These are phyloP conservation scores for Apolygus lucorum DNA, from an alignment of 1,140 invertebrate species.

Conservation along the genomic window DNA sequence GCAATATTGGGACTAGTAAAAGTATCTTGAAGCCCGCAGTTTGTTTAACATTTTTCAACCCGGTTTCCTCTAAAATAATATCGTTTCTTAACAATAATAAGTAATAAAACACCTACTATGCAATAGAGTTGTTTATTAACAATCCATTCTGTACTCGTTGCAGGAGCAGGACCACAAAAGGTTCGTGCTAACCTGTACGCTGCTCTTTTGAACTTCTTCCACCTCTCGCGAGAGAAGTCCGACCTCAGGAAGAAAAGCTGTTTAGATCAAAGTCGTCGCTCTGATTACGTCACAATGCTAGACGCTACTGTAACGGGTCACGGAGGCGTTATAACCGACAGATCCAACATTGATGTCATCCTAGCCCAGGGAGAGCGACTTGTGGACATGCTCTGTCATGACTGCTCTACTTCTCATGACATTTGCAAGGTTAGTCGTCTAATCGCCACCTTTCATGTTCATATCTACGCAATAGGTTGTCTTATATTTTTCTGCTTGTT, in stretches of 20 bases:
- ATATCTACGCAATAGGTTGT: too few relatives aligned
- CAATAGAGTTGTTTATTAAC: too few relatives aligned
- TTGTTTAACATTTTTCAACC: too few relatives aligned
- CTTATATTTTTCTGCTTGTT: slow-evolving; percentile 22
- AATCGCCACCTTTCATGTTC: too few relatives aligned
- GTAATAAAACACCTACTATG: too few relatives aligned
- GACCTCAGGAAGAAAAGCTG: slow-evolving; percentile 37
- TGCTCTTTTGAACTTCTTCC: slow-evolving; percentile 62
- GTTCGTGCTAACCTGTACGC: slow-evolving; percentile 77
- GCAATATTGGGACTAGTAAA: too few relatives aligned
- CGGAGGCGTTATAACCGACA: slow-evolving; percentile 32
- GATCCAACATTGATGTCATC: slow-evolving; percentile 48
- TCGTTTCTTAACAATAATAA: too few relatives aligned
- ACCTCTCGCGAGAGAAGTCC: slow-evolving; percentile 55
- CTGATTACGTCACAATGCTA: slow-evolving; percentile 34
- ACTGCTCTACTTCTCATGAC: slow-evolving; percentile 79
- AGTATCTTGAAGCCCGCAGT: too few relatives aligned
- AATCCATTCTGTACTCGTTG: too few relatives aligned
- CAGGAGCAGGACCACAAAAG: slow-evolving; percentile 64
- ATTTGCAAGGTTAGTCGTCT: slow-evolving; percentile 56
- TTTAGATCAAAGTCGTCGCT: slow-evolving; percentile 49
- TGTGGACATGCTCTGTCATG: slow-evolving; percentile 72
- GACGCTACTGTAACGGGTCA: slow-evolving; percentile 40
- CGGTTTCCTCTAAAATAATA: too few relatives aligned
- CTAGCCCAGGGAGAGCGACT: slow-evolving; percentile 67